phyloP scores from a whole-genome alignment of 2,888 invertebrate species.

The Heteromurus nitidus region DNA sequence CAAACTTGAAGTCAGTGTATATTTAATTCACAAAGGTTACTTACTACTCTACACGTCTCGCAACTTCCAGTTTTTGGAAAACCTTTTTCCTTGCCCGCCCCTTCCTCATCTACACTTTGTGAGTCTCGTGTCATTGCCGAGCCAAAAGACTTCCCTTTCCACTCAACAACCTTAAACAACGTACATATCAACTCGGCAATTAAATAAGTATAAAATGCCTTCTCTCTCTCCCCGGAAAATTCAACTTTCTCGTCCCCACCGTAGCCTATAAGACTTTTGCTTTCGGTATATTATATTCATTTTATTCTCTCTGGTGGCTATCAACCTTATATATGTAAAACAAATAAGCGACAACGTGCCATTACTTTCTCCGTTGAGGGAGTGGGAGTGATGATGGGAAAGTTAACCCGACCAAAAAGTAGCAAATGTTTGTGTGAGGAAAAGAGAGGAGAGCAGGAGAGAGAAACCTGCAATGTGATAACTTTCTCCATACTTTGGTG shows the following conservation, averaged over 20 bases:
- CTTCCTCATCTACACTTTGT: slow-evolving; percentile 1
- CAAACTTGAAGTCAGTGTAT: too few relatives aligned
- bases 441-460: slow-evolving; percentile 38
- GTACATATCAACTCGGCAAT: slow-evolving; percentile 40
- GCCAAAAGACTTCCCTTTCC: slow-evolving; percentile 12
- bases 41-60: too few relatives aligned
- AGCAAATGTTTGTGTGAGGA: too few relatives aligned
- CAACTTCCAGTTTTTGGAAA: slow-evolving; percentile 4
- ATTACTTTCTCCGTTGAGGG: slow-evolving; percentile 21
- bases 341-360: slow-evolving; percentile 33
- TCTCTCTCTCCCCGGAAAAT: not conserved
- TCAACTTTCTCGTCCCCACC: too few relatives aligned
- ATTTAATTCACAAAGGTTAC: too few relatives aligned
- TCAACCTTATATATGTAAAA: too few relatives aligned
- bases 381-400: slow-evolving; percentile 32
- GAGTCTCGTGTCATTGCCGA: too few relatives aligned
- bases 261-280: too few relatives aligned
- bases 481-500: slow-evolving; percentile 41
- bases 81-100: slow-evolving; percentile 14
- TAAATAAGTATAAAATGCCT: slow-evolving; percentile 43
- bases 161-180: slow-evolving; percentile 1
- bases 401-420: slow-evolving; percentile 42
- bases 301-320: too few relatives aligned
- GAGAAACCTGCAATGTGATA: slow-evolving; percentile 32
- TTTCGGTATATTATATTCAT: too few relatives aligned